These are phyloP conservation scores for Drosophila azteca DNA, from an alignment of 1,140 invertebrate genomes.

Conservation along the genomic window DNA sequence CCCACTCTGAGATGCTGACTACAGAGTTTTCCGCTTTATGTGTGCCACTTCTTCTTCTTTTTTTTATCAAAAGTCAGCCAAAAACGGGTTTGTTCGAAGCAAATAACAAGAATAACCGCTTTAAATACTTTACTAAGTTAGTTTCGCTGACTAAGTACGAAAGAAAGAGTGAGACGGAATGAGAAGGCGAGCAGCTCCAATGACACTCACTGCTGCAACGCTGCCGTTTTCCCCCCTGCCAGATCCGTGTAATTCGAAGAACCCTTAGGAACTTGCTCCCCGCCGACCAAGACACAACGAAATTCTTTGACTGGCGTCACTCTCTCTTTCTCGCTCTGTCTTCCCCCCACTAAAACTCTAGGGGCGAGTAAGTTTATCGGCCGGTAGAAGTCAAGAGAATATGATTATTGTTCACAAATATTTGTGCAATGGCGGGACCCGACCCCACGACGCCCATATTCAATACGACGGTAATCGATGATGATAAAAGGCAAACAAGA, in stretches of 20 bases:
- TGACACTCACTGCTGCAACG: slow-evolving; percentile 14
- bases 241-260: slow-evolving; percentile 51
- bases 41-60: slow-evolving; percentile 51
- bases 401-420: slow-evolving; percentile 74
- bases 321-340: slow-evolving; percentile 12
- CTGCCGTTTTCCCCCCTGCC: background rate
- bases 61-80: slow-evolving; percentile 64
- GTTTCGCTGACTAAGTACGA: slow-evolving; percentile 29
- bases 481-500: background rate
- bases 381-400: slow-evolving; percentile 36
- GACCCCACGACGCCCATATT: slow-evolving; percentile 1
- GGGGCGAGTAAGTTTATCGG: slow-evolving; percentile 43
- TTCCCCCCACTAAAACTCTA: too few species aligned
- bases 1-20: slow-evolving; percentile 2
- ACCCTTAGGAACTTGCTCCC: slow-evolving; percentile 8
- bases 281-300: slow-evolving; percentile 2
- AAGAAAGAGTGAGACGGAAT: slow-evolving; percentile 5
- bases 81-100: slow-evolving; percentile 61
- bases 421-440: slow-evolving; percentile 66
- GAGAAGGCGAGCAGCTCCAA: slow-evolving; percentile 15
- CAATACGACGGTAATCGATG: slow-evolving; percentile 8
- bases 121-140: slow-evolving; percentile 28
- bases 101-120: slow-evolving; percentile 74
- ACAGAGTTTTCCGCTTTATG: slow-evolving; percentile 31
- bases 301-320: slow-evolving; percentile 61